Conservation (phyloP, 1,140 invertebrate species). For the Brachionus angularis region DNA sequence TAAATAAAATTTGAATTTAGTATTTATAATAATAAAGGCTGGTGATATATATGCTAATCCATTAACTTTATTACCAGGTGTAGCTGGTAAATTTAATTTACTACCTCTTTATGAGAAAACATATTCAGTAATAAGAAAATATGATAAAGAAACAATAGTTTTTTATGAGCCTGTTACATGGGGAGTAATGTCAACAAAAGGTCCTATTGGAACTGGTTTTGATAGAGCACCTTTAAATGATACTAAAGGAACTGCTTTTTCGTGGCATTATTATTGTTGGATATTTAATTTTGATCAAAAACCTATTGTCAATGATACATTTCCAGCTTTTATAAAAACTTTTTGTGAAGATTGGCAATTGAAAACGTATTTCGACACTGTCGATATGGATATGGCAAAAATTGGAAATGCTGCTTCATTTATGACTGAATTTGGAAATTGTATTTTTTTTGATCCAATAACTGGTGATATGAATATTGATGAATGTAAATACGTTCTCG, state of each 20-base stretch:
- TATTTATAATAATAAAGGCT: conserved; percentile 19
- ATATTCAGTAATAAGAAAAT: conserved; percentile 9
- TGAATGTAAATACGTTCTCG: conserved; percentile 47
- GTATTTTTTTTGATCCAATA: conserved; percentile 44
- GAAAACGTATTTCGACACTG: conserved; percentile 44
- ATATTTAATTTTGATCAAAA: conserved; percentile 34
- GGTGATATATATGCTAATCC: conserved; percentile 40
- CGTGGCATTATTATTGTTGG: conserved; percentile 45
- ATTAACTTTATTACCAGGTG: conserved; percentile 32
- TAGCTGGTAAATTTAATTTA: conserved; percentile 37
- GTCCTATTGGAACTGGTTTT: conserved; percentile 42
- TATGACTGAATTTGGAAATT: conserved; percentile 49
- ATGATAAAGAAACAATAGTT: conserved; percentile 37
- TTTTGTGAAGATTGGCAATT: conserved; percentile 22
- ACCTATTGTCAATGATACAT: conserved; percentile 19
- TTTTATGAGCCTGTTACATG: conserved; percentile 45
- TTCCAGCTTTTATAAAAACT: neutral
- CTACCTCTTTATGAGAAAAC: conserved; percentile 43
- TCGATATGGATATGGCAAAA: conserved; percentile 39
- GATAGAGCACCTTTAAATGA: conserved; percentile 24
- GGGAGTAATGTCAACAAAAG: conserved; percentile 26
- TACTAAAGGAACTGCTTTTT: conserved; percentile 11
- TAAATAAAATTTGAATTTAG: neutral
- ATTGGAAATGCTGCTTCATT: conserved; percentile 46
- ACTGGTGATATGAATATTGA: conserved; percentile 44